Conservation (phyloP, 2,888 invertebrate genomes). For the Drosophila percnosoma region DNA sequence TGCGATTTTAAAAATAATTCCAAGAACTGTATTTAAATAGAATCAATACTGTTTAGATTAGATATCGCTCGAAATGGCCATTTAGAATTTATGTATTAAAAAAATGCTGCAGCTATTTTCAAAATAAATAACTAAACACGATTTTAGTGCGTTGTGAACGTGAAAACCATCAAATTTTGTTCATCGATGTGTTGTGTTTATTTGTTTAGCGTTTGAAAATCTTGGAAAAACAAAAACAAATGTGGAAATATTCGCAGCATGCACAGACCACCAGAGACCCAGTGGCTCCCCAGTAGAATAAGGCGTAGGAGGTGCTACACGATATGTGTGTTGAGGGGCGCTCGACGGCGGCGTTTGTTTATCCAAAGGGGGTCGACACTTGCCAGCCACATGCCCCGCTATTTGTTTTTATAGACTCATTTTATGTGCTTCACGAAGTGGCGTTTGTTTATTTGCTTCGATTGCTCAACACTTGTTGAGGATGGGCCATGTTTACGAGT, state of each 20-base stretch:
- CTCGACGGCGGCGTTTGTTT: constrained; percentile 75
- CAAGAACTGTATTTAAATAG: constrained; percentile 3
- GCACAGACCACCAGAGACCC: constrained; percentile 48
- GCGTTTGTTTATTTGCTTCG: constrained; percentile 65
- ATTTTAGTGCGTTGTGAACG: constrained; percentile 24
- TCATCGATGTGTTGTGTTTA: constrained; percentile 54
- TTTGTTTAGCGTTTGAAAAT: constrained; percentile 63
- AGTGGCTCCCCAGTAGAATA: constrained; percentile 46
- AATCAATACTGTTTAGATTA: constrained; percentile 5
- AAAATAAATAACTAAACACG: constrained; percentile 50
- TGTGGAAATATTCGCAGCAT: constrained; percentile 77
- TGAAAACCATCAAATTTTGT: constrained; percentile 42
- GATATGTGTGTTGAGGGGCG: constrained; percentile 49
- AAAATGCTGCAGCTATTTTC: constrained; percentile 49
- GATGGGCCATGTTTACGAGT: constrained; percentile 47
- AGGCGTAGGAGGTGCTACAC: constrained; percentile 63
- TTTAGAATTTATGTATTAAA: constrained; percentile 12
- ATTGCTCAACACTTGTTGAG: constrained; percentile 74
- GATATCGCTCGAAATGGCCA: constrained; percentile 8
- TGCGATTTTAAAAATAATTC: neutral
- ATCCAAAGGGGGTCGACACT: constrained; percentile 81
- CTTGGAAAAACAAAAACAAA: constrained; percentile 55
- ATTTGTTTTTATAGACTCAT: constrained; percentile 80
- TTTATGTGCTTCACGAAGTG: constrained; percentile 67
- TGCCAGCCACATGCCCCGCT: constrained; percentile 60